phyloP scores from a whole-genome alignment of 2,113 vertebrate species.

The Tautogolabrus adspersus region DNA sequence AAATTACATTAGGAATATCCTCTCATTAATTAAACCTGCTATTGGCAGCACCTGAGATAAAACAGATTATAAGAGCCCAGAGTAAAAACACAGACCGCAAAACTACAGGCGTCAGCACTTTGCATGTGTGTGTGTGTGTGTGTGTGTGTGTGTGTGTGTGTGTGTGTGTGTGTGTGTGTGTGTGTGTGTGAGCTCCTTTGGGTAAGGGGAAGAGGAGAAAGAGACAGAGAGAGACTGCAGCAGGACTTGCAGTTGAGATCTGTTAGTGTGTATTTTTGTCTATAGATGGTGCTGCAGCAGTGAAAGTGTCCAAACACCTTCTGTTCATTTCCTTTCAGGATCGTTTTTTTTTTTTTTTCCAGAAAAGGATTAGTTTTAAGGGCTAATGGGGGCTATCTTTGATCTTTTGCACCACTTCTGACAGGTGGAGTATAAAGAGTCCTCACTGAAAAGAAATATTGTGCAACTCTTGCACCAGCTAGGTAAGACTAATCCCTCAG shows the following conservation, averaged over 20 bases:
- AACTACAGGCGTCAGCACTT: constrained; percentile 77
- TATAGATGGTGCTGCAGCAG: constrained; percentile 47
- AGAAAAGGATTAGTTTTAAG: constrained; percentile 59
- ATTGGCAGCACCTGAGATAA: constrained; percentile 83
- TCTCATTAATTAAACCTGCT: constrained; percentile 83
- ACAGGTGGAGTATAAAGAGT: constrained; percentile 20
- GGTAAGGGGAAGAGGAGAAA: constrained; percentile 20
- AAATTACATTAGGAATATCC: constrained; percentile 82
- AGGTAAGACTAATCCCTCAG: background rate
- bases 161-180: constrained; percentile 32
- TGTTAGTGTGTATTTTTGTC: constrained; percentile 43
- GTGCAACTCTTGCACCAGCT: constrained; percentile 1
- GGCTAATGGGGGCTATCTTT: constrained; percentile 47
- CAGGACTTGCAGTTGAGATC: constrained; percentile 45
- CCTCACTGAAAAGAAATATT: constrained; percentile 4
- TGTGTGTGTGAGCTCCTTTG: constrained; percentile 37
- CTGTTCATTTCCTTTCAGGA: constrained; percentile 50
- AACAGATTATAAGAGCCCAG: constrained; percentile 80
- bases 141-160: constrained; percentile 29
- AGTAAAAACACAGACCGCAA: constrained; percentile 72
- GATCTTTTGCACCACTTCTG: constrained; percentile 26
- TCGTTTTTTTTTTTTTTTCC: constrained; percentile 61
- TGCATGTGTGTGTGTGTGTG: constrained; percentile 38
- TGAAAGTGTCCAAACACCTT: constrained; percentile 10
- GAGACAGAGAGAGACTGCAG: constrained; percentile 22